Percentiles rank a stretch among this genome's conserved stretches.
These are phyloP conservation scores for Megaceryle maxima DNA, from an alignment of 2,113 vertebrate species.

Conservation along the genomic window DNA sequence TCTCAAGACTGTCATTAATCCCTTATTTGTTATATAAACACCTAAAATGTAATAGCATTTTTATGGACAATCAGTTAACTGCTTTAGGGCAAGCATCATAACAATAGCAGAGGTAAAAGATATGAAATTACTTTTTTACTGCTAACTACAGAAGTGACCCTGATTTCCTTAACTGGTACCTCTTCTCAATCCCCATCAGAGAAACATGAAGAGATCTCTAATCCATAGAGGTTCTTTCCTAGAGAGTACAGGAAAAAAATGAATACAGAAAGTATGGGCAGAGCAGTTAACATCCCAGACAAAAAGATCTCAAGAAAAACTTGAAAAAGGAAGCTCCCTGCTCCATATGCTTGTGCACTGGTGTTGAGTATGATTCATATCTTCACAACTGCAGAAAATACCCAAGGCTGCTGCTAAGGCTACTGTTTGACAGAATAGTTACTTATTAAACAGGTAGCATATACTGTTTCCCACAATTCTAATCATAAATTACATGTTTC, in stretches of 20 bases:
- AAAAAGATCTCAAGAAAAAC: neutral
- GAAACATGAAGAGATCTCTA: neutral
- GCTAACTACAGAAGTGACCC: neutral
- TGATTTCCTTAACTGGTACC: neutral
- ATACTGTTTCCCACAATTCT: neutral
- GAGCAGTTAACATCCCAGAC: neutral
- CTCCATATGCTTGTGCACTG: fast-evolving
- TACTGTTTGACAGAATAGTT: neutral
- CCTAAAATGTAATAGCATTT: neutral
- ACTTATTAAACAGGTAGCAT: neutral
- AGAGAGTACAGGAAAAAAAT: neutral
- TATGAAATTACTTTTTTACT: neutral
- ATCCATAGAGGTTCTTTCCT: neutral
- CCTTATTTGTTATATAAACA: neutral
- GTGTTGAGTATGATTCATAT: neutral
- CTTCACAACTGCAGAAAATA: neutral
- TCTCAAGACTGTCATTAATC: neutral
- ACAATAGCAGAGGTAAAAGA: neutral
- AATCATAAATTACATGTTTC: neutral
- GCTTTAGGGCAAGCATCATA: neutral
- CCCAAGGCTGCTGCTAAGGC: neutral
- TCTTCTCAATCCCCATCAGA: neutral
- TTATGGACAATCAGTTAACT: neutral
- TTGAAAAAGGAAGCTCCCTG: neutral
- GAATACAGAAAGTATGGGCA: neutral